Percentiles rank a stretch among this genome's conserved stretches.
These are phyloP conservation scores for Ceratina calcarata DNA, from an alignment of 1,140 invertebrate genomes.

Conservation along the genomic window DNA sequence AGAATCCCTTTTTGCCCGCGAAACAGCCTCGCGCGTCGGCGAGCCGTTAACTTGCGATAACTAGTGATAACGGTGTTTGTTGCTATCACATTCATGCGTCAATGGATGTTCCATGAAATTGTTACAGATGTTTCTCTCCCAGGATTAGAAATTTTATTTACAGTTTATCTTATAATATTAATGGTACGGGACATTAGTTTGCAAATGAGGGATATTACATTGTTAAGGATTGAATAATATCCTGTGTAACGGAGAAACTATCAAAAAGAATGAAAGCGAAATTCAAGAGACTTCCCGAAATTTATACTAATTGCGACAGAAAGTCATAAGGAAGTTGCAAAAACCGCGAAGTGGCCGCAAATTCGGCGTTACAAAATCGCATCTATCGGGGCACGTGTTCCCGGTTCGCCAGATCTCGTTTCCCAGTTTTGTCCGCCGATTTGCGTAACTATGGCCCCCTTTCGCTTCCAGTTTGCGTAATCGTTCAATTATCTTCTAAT, in stretches of 20 bases:
- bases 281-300: not conserved
- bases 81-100: not conserved
- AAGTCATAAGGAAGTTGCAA: constrained; percentile 29
- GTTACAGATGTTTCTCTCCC: not conserved
- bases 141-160: no score
- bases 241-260: not conserved
- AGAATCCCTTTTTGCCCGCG: constrained; percentile 37
- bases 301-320: no score
- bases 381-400: not conserved
- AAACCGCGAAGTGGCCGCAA: constrained; percentile 1
- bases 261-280: not conserved
- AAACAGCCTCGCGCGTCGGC: not conserved
- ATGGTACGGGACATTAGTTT: not conserved
- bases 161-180: no score
- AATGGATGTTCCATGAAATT: not conserved
- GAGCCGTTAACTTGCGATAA: no score
- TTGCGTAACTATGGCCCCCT: constrained; percentile 27
- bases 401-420: not conserved
- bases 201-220: not conserved
- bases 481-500: constrained; percentile 21
- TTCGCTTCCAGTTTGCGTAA: constrained; percentile 23
- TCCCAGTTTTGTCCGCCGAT: not conserved
- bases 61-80: not conserved
- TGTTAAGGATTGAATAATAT: not conserved
- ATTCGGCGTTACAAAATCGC: constrained; percentile 20